Percentiles rank a stretch among this genome's conserved stretches.
Conservation (phyloP, 1,140 invertebrate genomes). For the Achatina immaculata region DNA sequence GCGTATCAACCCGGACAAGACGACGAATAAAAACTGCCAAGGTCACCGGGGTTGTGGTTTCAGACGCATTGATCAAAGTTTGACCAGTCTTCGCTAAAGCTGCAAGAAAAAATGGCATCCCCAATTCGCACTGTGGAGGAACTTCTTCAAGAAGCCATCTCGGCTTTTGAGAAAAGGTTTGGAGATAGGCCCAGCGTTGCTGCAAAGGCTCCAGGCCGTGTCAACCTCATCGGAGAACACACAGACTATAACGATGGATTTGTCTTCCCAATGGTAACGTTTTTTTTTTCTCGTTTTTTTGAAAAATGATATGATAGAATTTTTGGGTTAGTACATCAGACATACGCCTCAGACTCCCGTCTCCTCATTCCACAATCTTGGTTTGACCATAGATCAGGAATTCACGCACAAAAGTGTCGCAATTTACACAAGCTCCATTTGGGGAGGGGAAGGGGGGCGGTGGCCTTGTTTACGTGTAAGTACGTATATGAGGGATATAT, state of each 20-base stretch:
- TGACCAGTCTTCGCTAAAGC: no score
- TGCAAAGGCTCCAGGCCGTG: conserved; percentile 85
- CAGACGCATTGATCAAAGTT: no score
- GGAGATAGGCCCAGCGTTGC: conserved; percentile 54
- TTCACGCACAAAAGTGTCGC: background rate
- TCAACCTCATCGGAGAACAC: conserved; percentile 95
- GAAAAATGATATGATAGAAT: background rate
- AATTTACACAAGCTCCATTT: no score
- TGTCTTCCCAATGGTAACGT: conserved; percentile 89
- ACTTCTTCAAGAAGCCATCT: conserved; percentile 50
- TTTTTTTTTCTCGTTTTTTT: background rate
- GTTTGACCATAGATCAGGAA: background rate
- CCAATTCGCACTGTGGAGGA: conserved; percentile 48
- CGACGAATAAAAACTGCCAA: no score
- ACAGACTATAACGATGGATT: conserved; percentile 95
- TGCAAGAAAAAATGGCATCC: conserved; percentile 50
- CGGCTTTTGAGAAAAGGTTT: conserved; percentile 59
- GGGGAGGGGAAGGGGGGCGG: background rate
- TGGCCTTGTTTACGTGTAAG: no score
- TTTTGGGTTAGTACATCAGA: background rate
- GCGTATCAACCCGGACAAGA: no score
- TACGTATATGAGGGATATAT: no score
- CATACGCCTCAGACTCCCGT: background rate
- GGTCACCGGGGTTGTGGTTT: no score
- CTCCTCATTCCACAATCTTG: background rate